Evolutionary conservation across 2,113 vertebrate species (phyloP).

Genomic region (Halcyon malimbica): DNA sequence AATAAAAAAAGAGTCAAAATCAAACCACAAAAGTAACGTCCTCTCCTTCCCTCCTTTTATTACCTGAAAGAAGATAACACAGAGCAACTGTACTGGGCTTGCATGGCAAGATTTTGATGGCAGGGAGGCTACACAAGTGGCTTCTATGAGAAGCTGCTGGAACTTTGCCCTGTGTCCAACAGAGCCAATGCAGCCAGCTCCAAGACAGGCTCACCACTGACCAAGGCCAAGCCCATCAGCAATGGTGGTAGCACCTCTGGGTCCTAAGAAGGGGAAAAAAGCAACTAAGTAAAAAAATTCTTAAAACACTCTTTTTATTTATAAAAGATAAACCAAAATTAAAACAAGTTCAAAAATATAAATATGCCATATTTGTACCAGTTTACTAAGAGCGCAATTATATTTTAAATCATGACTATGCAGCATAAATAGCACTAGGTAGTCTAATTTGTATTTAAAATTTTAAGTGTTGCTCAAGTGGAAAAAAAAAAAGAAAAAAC

Average conservation of each 20-base stretch:
- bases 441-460: not conserved
- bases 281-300: rapidly evolving
- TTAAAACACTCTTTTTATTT: not conserved
- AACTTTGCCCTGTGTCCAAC: not conserved
- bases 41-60: not conserved
- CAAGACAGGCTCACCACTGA: not conserved
- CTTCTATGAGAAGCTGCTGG: not conserved
- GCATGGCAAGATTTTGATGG: not conserved
- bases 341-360: not conserved
- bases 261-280: no score
- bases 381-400: not conserved
- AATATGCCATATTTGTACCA: not conserved
- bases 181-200: not conserved
- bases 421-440: not conserved
- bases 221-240: not conserved
- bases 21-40: not conserved
- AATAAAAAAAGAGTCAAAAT: not conserved
- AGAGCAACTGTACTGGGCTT: not conserved
- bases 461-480: not conserved
- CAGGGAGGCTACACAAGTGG: not conserved
- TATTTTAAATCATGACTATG: not conserved
- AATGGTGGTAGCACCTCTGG: not conserved
- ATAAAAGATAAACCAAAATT: not conserved
- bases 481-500: not conserved
- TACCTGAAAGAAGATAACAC: not conserved